Evolutionary conservation across 2,113 vertebrate genomes (phyloP).

Genomic region (Phoenicopterus ruber): DNA sequence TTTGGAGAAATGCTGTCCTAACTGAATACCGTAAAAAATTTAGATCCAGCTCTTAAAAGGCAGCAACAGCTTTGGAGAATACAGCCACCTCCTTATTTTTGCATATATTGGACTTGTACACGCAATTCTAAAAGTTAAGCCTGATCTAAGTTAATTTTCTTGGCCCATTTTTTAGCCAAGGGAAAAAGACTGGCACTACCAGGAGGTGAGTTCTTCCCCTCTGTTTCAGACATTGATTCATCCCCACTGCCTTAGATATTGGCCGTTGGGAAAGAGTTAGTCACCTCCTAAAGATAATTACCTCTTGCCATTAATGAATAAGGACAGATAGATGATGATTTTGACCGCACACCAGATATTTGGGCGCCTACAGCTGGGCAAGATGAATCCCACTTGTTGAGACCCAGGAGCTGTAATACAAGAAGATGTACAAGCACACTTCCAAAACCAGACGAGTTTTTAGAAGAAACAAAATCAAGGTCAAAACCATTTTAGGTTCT

Average conservation of each 20-base stretch:
- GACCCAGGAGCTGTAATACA: neutral
- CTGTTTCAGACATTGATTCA: neutral
- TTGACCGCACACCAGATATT: neutral
- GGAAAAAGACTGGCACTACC: neutral
- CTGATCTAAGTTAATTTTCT: neutral
- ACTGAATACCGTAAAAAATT: neutral
- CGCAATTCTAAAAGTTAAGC: neutral
- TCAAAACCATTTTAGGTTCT: neutral
- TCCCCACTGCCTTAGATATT: neutral
- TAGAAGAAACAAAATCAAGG: neutral
- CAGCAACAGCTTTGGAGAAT: neutral
- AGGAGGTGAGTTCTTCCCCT: neutral
- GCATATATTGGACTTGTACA: neutral
- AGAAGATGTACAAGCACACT: neutral
- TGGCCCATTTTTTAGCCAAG: neutral
- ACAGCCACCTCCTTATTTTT: neutral
- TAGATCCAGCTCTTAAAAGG: neutral
- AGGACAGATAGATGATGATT: neutral
- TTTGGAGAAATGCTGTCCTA: neutral
- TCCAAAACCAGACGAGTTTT: neutral
- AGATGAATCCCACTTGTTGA: neutral
- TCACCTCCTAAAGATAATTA: neutral
- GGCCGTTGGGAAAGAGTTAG: neutral
- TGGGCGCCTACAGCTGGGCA: neutral
- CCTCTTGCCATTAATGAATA: neutral